Evolutionary conservation across 2,797 vertebrate genomes (phyloP).

Genomic region (Clarias fuscus): DNA sequence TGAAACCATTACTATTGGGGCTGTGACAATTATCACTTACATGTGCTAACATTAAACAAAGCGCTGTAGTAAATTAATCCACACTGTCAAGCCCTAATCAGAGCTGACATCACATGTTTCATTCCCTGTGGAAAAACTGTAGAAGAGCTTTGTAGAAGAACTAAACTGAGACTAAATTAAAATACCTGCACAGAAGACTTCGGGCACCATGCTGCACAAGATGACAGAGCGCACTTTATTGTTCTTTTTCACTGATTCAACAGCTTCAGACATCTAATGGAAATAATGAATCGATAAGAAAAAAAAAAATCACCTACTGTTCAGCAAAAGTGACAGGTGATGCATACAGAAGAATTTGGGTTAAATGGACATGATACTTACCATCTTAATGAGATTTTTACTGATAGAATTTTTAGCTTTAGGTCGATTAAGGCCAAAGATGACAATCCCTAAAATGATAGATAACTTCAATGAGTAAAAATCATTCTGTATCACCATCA

Average conservation of each 20-base stretch:
- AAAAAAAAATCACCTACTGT: neutral
- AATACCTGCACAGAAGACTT: conserved; percentile 96
- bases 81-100: neutral
- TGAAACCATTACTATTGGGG: neutral
- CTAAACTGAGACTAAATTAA: neutral
- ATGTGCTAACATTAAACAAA: neutral
- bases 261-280: conserved; percentile 83
- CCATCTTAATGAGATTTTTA: conserved; percentile 91
- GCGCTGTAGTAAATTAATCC: neutral
- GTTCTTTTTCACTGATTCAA: conserved; percentile 90
- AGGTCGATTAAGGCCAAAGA: conserved; percentile 92
- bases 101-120: neutral
- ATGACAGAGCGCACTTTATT: conserved; percentile 92
- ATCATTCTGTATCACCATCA: neutral
- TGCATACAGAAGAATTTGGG: neutral
- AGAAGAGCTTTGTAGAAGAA: neutral
- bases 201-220: conserved; percentile 91
- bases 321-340: neutral
- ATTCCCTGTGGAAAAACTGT: neutral
- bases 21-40: neutral
- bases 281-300: neutral
- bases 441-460: conserved; percentile 85
- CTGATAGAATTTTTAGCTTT: conserved; percentile 95
- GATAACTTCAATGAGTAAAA: neutral
- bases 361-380: conserved; percentile 67